Evolutionary conservation across 37 sponge, comb jelly and placozoan species (phyloP).

Genomic region (Sycon ciliatum): DNA sequence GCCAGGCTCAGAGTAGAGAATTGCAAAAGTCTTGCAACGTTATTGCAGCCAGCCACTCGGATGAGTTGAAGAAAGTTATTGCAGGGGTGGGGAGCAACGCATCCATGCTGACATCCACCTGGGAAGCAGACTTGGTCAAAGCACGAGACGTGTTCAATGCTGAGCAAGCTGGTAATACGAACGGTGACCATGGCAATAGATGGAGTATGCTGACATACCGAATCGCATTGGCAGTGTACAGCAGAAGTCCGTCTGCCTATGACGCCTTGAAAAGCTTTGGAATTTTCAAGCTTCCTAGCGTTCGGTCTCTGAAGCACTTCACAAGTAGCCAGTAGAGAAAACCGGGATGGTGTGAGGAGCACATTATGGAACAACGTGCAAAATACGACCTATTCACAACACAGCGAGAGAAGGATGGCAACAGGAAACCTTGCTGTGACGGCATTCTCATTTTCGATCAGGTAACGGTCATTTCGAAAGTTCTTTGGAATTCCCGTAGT

Average conservation of each 20-base stretch:
- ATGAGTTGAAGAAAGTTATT: too few relatives aligned
- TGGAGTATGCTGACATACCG: conserved; percentile 33
- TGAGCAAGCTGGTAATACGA: too few relatives aligned
- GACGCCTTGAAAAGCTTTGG: conserved; percentile 16
- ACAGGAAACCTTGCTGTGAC: background rate
- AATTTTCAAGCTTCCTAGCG: conserved; percentile 13
- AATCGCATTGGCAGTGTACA: conserved; percentile 22
- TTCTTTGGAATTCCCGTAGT: background rate
- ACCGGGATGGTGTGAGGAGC: background rate
- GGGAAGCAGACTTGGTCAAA: too few relatives aligned
- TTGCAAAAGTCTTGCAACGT: too few relatives aligned
- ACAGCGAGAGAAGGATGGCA: background rate
- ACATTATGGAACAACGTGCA: background rate
- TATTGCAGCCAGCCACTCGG: too few relatives aligned
- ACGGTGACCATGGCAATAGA: conserved; percentile 19
- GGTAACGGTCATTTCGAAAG: background rate
- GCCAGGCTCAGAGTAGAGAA: too few relatives aligned
- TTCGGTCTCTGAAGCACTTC: background rate
- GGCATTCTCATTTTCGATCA: conserved; percentile 13
- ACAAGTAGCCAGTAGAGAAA: background rate
- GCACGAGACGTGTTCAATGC: too few relatives aligned
- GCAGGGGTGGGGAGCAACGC: too few relatives aligned
- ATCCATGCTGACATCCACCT: too few relatives aligned
- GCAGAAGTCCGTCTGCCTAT: conserved; percentile 18
- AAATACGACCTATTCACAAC: background rate